Evolutionary conservation across 2,113 vertebrate genomes (phyloP), one percentile per base, ranked within the genome.

Genomic region (Sturnira hondurensis): DNA sequence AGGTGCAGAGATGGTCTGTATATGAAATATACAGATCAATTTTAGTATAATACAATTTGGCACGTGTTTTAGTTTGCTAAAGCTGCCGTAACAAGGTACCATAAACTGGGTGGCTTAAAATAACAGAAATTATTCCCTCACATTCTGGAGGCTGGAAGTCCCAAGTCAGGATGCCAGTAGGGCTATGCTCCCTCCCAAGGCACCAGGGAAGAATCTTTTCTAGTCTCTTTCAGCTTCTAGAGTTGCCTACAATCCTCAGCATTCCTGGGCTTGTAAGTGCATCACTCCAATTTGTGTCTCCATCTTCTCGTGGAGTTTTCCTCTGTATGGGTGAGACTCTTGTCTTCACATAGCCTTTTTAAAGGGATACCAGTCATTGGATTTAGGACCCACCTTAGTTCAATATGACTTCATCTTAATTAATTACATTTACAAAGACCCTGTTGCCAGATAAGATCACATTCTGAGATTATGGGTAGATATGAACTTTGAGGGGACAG

Each of bases 371-470:
- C 41, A 41, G 63, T 67, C 68, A 61, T 31, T 68, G 68, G 70
- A 71, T 78, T 95, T 89, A 89, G 58, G 70, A 26, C 36, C 71
- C 31, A 20, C 61, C 36, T 76, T 84, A 71, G 68, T 87, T 47
- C 45, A 83, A 1, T 94, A 58, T 87, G 73, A 84, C 22, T 13
- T 77, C 86, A 80, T 86, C 68, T 71, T 83, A 84, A 81, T 82
- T 67, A 93, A 82, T 94, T 76, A 11, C 71, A 43, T 95, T 52
- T 97, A 26, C 3, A 0, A 87, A 96, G 70, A 90, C 88, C 13
- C 12, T 20, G 56, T 50, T 14, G 0, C 92, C 95, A 56, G 0
- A 67, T 89, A 91, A 73, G 45, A n/a, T 91, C 68, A 93, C 19
- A 91, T 77, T 56, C 67, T 89, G 52, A 88, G 52, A 16, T 85